Percentiles rank a stretch among this genome's conserved stretches.
Evolutionary conservation across 2,888 invertebrate genomes (phyloP).

Genomic region (Myopa tessellatipennis): DNA sequence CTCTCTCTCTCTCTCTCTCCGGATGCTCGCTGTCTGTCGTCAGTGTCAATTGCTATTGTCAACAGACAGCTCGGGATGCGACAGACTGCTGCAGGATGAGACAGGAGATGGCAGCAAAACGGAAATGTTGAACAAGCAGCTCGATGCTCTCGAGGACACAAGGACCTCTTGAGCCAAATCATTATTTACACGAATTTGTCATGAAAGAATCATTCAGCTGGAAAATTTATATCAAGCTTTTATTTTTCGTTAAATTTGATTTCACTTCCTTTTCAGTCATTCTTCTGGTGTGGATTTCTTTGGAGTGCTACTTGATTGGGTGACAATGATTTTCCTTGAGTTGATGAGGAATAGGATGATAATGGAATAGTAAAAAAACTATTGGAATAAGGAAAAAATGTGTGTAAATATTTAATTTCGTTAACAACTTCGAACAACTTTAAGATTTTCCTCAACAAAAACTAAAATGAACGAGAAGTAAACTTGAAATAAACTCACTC

Average conservation of each 20-base stretch:
- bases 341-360: too few species aligned
- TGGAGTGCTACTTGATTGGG: neutral
- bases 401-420: too few species aligned
- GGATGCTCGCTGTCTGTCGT: conserved; percentile 46
- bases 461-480: too few species aligned
- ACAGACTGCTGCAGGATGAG: neutral
- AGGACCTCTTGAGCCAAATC: conserved; percentile 51
- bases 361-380: too few species aligned
- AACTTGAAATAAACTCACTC: too few species aligned
- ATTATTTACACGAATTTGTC: conserved; percentile 57
- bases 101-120: too few species aligned
- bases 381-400: too few species aligned
- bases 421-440: too few species aligned
- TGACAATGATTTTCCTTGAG: too few species aligned
- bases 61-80: conserved; percentile 9
- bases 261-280: neutral
- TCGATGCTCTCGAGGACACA: neutral
- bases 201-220: conserved; percentile 30
- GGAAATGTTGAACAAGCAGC: too few species aligned
- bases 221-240: conserved; percentile 30
- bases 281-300: neutral
- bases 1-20: too few species aligned
- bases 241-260: neutral
- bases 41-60: conserved; percentile 49
- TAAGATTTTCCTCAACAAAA: too few species aligned